A percentile compares a stretch with the other conserved stretches of the same genome.
Conservation (phyloP, 2,113 vertebrate genomes). For the Lepisosteus oculatus region DNA sequence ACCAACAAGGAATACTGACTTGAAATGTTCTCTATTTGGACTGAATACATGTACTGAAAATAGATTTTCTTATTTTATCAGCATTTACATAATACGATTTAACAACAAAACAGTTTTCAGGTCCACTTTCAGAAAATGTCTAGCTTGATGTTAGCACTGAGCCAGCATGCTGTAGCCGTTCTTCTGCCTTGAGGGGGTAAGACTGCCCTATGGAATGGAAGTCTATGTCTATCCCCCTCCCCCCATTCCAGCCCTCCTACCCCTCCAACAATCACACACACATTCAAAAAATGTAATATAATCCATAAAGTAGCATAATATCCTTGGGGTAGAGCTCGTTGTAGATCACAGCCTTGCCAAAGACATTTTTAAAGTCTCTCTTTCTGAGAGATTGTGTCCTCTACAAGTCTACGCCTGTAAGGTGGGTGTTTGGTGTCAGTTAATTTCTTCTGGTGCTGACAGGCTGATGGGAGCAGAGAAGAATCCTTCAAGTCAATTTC, state of each 20-base stretch:
- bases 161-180: constrained; percentile 3
- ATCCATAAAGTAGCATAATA: constrained; percentile 33
- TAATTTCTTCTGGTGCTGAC: constrained; percentile 73
- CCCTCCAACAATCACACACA: constrained; percentile 15
- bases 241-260: constrained; percentile 9
- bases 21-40: no score
- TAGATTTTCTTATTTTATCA: no score
- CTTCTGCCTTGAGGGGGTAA: constrained; percentile 7
- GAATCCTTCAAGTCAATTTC: constrained; percentile 43
- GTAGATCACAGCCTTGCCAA: constrained; percentile 22
- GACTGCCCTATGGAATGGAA: constrained; percentile 21
- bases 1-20: no score
- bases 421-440: constrained; percentile 75
- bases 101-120: no score
- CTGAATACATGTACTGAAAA: no score
- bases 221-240: constrained; percentile 19
- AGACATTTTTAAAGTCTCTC: constrained; percentile 18
- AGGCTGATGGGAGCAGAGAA: constrained; percentile 56
- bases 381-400: constrained; percentile 54
- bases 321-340: constrained; percentile 24
- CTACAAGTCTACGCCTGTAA: constrained; percentile 72
- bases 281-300: constrained; percentile 27
- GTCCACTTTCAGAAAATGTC: background rate
- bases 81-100: no score
- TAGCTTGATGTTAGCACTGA: background rate